A percentile compares a stretch with the other conserved stretches of the same genome.
These are phyloP conservation scores for Zaprionus kolodkinae DNA, from an alignment of 1,140 invertebrate species.

Conservation along the genomic window DNA sequence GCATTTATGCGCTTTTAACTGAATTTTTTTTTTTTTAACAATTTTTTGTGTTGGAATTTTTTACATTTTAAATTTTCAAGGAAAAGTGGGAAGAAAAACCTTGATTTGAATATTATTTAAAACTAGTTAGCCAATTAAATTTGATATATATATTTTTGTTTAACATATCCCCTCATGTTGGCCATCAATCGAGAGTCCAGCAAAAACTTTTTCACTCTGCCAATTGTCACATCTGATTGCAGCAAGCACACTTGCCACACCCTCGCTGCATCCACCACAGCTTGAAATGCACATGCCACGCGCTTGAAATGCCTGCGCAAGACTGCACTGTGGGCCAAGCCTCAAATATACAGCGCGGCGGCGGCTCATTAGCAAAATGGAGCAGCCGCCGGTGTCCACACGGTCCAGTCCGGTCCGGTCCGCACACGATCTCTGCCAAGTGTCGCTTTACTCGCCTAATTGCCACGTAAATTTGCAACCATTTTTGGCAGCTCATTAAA, in stretches of 20 bases:
- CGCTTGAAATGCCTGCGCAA: constrained; percentile 34
- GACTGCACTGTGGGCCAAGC: constrained; percentile 51
- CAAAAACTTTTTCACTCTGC: background rate
- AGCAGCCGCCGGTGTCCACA: constrained; percentile 31
- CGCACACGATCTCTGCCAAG: constrained; percentile 67
- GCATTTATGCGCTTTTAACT: too few relatives aligned
- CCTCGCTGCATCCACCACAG: background rate
- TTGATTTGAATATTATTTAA: too few relatives aligned
- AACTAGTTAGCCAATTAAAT: too few relatives aligned
- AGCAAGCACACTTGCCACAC: constrained; percentile 22
- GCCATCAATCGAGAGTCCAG: background rate
- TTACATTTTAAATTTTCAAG: too few relatives aligned
- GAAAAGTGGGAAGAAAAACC: too few relatives aligned
- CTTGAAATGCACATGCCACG: constrained; percentile 35
- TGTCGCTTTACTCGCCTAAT: constrained; percentile 76
- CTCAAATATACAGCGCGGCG: constrained; percentile 19
- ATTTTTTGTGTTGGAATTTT: too few relatives aligned
- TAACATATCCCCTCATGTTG: background rate
- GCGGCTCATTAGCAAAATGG: constrained; percentile 70
- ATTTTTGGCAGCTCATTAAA: constrained; percentile 83
- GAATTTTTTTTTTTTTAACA: too few relatives aligned
- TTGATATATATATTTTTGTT: background rate
- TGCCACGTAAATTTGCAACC: constrained; percentile 82
- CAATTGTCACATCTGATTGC: background rate
- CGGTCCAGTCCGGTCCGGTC: too few relatives aligned